Percentiles rank a stretch among this genome's conserved stretches.
phyloP scores from a whole-genome alignment of 2,113 vertebrate species.

The Hoplias malabaricus region DNA sequence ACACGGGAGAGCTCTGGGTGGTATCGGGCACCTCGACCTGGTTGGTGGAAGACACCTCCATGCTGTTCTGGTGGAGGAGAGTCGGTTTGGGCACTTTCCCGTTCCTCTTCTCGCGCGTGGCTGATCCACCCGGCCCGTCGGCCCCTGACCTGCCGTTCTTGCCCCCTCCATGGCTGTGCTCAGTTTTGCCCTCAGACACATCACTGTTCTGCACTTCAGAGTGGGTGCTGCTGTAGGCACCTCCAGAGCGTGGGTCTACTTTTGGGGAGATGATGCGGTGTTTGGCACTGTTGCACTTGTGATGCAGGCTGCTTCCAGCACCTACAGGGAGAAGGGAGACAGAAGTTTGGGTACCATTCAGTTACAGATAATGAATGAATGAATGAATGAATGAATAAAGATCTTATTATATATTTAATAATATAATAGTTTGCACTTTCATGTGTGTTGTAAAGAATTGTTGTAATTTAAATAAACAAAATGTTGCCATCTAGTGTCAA shows the following conservation, averaged over 20 bases:
- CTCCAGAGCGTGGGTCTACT: slow-evolving; percentile 84
- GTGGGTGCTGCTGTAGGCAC: slow-evolving; percentile 81
- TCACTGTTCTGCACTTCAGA: slow-evolving; percentile 97
- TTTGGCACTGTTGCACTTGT: slow-evolving; percentile 79
- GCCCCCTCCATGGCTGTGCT: slow-evolving; percentile 81
- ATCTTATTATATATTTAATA: not conserved
- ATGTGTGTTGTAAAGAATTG: not conserved
- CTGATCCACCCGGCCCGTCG: slow-evolving; percentile 47
- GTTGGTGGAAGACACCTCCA: slow-evolving; percentile 94
- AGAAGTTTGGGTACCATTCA: no score
- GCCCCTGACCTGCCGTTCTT: slow-evolving; percentile 72
- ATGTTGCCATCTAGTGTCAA: slow-evolving; percentile 38
- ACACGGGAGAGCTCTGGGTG: slow-evolving; percentile 95
- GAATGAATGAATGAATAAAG: not conserved
- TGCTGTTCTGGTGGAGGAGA: slow-evolving; percentile 94
- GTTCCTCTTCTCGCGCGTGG: slow-evolving; percentile 86
- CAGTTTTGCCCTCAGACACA: slow-evolving; percentile 94
- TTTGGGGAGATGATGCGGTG: slow-evolving; percentile 80
- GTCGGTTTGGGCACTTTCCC: slow-evolving; percentile 91
- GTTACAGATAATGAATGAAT: not conserved
- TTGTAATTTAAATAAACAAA: not conserved
- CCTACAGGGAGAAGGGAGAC: slow-evolving; percentile 56
- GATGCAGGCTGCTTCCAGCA: slow-evolving; percentile 78
- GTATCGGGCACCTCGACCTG: slow-evolving; percentile 98
- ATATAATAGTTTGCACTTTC: not conserved